Evolutionary conservation across 2,113 vertebrate genomes (phyloP).

Genomic region (Oreochromis tanganicae): DNA sequence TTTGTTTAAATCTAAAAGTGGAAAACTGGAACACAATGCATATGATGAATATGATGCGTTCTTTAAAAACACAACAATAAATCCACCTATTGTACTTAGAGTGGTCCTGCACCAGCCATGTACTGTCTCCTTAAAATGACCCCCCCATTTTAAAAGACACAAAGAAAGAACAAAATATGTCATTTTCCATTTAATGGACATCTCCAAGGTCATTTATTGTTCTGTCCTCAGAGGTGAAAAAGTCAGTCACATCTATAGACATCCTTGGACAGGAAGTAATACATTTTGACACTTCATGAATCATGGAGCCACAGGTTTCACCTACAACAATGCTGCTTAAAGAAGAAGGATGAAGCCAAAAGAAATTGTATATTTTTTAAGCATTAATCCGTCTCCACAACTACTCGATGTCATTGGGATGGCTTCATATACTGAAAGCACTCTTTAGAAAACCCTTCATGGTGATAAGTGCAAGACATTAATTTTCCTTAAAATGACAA

Average conservation of each 20-base stretch:
- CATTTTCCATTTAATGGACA: not conserved
- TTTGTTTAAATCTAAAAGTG: not conserved
- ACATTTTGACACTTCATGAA: not conserved
- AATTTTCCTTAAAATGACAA: not conserved
- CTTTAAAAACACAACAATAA: not conserved
- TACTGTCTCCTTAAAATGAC: not conserved
- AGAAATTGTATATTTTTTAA: not conserved
- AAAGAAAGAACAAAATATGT: not conserved
- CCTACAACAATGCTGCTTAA: not conserved
- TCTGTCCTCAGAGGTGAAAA: not conserved
- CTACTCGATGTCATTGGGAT: not conserved
- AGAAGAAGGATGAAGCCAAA: not conserved
- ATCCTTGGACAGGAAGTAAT: not conserved
- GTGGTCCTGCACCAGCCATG: not conserved
- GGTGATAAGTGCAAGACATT: not conserved
- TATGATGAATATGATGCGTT: not conserved
- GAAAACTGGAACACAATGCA: not conserved
- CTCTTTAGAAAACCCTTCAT: not conserved
- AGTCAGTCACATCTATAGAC: not conserved
- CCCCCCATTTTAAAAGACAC: not conserved
- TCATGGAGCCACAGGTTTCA: not conserved
- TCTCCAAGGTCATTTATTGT: not conserved
- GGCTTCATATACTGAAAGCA: not conserved
- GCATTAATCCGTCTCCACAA: not conserved
- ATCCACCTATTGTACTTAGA: not conserved